These are phyloP conservation scores for Vulpes ferrilata DNA, from an alignment of 2,113 vertebrate species.

Conservation along the genomic window DNA sequence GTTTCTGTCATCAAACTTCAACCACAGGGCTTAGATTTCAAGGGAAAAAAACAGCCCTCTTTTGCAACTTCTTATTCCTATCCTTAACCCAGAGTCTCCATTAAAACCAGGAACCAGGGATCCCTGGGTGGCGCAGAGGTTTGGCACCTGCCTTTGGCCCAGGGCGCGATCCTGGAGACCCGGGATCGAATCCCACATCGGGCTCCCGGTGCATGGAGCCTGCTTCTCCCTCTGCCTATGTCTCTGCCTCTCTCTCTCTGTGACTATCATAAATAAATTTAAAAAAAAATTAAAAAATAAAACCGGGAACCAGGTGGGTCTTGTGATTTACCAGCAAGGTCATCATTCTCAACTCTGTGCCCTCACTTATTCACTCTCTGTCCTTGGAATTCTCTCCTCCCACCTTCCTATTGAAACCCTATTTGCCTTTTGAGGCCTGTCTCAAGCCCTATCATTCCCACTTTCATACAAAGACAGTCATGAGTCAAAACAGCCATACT, in stretches of 20 bases:
- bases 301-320: not conserved
- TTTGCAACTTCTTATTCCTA: not conserved
- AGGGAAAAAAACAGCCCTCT: not conserved
- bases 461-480: not conserved
- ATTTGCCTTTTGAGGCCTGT: not conserved
- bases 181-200: too few relatives aligned
- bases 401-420: not conserved
- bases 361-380: not conserved
- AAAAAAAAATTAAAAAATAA: not conserved
- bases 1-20: conserved; percentile 21
- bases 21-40: not conserved
- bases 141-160: too few relatives aligned
- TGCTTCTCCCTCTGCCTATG: too few relatives aligned
- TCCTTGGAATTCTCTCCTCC: not conserved
- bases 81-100: not conserved
- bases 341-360: not conserved
- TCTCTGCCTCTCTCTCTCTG: too few relatives aligned
- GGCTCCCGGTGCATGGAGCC: too few relatives aligned
- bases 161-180: too few relatives aligned
- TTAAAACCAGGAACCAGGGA: not conserved
- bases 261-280: too few relatives aligned
- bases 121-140: too few relatives aligned
- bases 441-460: not conserved
- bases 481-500: not conserved
- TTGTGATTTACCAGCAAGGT: not conserved